Conservation (phyloP, 1,140 invertebrate species). For the Frieseomelitta varia region DNA sequence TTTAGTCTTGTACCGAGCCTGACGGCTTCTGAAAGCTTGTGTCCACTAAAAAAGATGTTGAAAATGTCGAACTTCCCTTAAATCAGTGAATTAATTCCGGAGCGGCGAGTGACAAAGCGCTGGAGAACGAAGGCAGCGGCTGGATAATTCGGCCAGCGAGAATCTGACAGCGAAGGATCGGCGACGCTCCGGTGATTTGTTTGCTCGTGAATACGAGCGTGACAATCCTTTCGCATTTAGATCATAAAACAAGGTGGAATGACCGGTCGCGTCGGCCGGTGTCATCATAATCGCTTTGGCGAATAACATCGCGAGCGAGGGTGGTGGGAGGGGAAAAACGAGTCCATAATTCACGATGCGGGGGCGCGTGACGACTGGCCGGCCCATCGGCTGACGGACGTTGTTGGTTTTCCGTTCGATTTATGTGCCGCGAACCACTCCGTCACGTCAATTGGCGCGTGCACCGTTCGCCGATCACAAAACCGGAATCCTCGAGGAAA, state of each 20-base stretch:
- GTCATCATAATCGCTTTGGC: slow-evolving; percentile 55
- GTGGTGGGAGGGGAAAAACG: slow-evolving; percentile 43
- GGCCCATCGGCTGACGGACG: slow-evolving; percentile 41
- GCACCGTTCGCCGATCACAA: slow-evolving; percentile 21
- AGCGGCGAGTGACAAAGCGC: not conserved
- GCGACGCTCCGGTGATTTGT: slow-evolving; percentile 22
- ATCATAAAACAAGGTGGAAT: slow-evolving; percentile 27
- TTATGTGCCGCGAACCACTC: slow-evolving; percentile 59
- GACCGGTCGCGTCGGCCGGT: slow-evolving; percentile 17
- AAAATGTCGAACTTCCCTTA: too few species aligned
- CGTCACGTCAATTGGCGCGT: slow-evolving; percentile 56
- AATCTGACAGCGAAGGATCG: not conserved
- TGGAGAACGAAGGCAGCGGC: not conserved
- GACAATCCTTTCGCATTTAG: slow-evolving; percentile 44
- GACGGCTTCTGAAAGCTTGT: too few species aligned
- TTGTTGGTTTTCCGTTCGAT: slow-evolving; percentile 54
- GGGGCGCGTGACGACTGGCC: not conserved
- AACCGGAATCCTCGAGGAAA: slow-evolving; percentile 57
- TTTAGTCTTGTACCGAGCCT: too few species aligned
- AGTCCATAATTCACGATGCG: slow-evolving; percentile 52
- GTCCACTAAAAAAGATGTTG: too few species aligned
- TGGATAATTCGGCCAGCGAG: slow-evolving; percentile 10
- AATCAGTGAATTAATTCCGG: too few species aligned
- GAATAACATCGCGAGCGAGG: slow-evolving; percentile 18
- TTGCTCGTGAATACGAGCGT: not conserved